Conservation (phyloP, 2,797 vertebrate genomes). For the Poeciliopsis presidionis region DNA sequence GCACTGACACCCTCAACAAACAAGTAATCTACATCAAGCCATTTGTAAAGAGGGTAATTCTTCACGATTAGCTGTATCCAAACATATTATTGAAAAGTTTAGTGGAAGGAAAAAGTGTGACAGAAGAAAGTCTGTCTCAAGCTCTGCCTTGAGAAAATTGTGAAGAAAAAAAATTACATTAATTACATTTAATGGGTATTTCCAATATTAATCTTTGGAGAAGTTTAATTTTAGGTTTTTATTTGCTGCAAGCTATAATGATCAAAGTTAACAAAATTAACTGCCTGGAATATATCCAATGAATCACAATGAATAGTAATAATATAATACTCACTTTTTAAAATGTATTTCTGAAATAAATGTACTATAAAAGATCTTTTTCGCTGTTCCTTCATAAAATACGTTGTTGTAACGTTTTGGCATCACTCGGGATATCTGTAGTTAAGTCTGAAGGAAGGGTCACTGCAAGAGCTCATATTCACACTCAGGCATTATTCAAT, state of each 20-base stretch:
- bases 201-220: neutral
- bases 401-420: constrained; percentile 19
- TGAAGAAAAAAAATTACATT: neutral
- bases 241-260: neutral
- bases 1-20: neutral
- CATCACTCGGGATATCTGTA: constrained; percentile 75
- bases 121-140: neutral
- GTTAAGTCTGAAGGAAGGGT: constrained; percentile 73
- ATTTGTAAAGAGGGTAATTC: neutral
- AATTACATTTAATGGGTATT: neutral
- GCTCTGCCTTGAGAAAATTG: neutral
- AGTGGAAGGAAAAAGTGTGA: constrained; percentile 1
- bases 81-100: neutral
- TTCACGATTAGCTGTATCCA: neutral
- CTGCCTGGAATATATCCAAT: neutral
- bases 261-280: neutral
- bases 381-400: neutral
- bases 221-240: neutral
- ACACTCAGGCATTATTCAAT: constrained; percentile 95
- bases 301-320: neutral
- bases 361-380: neutral
- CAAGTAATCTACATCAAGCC: neutral
- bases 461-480: constrained; percentile 89
- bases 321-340: neutral
- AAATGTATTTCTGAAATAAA: neutral